Evolutionary conservation across 2,797 vertebrate species (phyloP), one percentile per base, ranked within the genome.

Genomic region (Pantherophis vulpinus): DNA sequence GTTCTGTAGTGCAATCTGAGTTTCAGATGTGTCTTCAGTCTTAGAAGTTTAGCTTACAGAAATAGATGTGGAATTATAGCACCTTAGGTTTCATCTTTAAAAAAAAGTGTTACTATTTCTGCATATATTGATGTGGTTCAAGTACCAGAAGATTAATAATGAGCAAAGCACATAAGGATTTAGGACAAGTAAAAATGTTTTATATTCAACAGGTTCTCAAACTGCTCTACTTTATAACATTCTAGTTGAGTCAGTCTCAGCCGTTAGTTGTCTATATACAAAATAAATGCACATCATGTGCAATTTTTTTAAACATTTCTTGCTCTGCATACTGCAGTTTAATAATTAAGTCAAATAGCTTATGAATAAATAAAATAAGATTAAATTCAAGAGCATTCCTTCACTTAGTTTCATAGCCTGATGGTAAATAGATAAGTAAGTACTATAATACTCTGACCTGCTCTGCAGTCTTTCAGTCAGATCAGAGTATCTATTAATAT

Each of bases 361-460:
- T 98, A 98, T 98, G 98, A 98, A 98, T 98, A 99, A 99, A 98
- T 98, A 98, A 98, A 98, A 97, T 97, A 97, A 97, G 97, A 97
- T 97, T 98, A 98, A 97, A 98, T 98, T 97, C 97, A 98, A 98
- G 96, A 97, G 97, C 96, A 97, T 98, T 98, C 98, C 97, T 97
- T 98, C 96, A 97, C 97, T 97, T 97, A 97, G 95, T 96, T 93
- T 93, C 96, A 97, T 97, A 97, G 97, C 97, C 97, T 97, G 97
- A 97, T 95, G 90, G 94, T 96, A 97, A 96, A 87, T 96, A 97
- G 97, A 97, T 96, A 97, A 95, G 97, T 98, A 97, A 97, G 96
- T 97, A 97, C 96, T 96, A 8, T 94, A 97, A 97, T 97, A 97
- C 97, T 97, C 97, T 96, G 97, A 96, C 94, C 96, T 98, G 98